Evolutionary conservation across 1,140 invertebrate species (phyloP), one percentile per base, ranked within the genome.

Genomic region (Pectinophora gossypiella): DNA sequence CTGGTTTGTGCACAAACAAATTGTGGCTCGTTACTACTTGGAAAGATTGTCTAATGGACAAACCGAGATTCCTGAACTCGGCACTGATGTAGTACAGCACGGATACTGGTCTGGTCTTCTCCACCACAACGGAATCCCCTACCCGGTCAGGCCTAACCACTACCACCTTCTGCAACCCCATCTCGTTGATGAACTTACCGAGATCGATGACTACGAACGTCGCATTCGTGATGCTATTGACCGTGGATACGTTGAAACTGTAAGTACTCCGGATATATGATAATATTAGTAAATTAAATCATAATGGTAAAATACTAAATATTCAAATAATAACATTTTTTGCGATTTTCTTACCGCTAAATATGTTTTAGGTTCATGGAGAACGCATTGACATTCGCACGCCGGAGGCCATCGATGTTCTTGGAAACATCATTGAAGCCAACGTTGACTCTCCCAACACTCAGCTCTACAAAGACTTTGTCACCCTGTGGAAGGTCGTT

Each of bases 401-500:
- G 6, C 76, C 88, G 3, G 86, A 91, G 15, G 82, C 87, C 20
- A 75, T 93, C 54, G 89, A 92, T 56, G 79, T 90, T 43, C 80
- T 95, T n/a, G 93, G 90, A 19, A 91, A 91, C 60, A 59, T 94
- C 1, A 90, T 95, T 45, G 92, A 95, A 88, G 89, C 89, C 10
- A 94, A 93, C 64, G 84, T 78, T 0, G 91, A 94, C 51, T 92
- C 91, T n/a, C 89, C 88, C 36, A 93, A 95, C 76, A 65, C 64
- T 3, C 76, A 85, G 35, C 94, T 89, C 68, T 94, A 94, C 64
- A 92, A 91, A 62, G 89, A 88, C 58, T 68, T 91, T 35, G 83
- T 89, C 49, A 84, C 80, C 51, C 88, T 89, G 32, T 90, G 89
- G 64, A 91, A 90, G 59, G 86, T 88, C 55, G 80, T 93, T 10